Base-by-base conservation (phyloP, 2,797 vertebrate genomes). In the Acanthurus tractus region DNA sequence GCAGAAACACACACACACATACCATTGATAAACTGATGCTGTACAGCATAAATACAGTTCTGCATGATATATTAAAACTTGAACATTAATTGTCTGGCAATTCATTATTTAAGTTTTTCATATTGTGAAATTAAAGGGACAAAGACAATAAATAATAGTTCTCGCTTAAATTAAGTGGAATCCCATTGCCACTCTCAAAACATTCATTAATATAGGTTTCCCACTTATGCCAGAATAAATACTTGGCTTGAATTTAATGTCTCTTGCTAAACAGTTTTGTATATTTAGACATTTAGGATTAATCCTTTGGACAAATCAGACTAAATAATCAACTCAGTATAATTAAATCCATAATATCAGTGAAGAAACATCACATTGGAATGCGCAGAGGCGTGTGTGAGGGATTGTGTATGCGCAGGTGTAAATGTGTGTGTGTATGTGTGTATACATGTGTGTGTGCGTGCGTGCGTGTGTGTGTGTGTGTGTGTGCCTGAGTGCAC, bases 281-380 rank as follows among this genome's bases (percentile, higher is more conserved):
- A 69, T 85, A 84, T 81, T 84, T 87, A 70, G 75, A 88, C 86
- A 87, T 88, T 91, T 88, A 89, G 81, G 81, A 78, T 68, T 82
- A 84, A 85, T 88, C 91, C 78, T 76, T 77, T 76, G 79, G 79
- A 79, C 81, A 85, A 89, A 90, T 87, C 79, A 36, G 61, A 73
- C 85, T 83, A 78, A 89, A 93, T 86, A 91, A 93, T 91, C 92
- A 93, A 84, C 88, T 86, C 74, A 63, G 87, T 89, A 89, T 95
- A 95, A 95, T 95, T 94, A 92, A 91, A 92, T 92, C 87, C 87
- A 80, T 88, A 82, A 92, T 93, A 95, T 95, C 93, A 95, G 93
- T 94, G 87, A 88, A 92, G 90, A 82, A 86, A 86, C 81, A 87
- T 93, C 89, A 93, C 94, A 93, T 95, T 95, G 90, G 91, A 93